Base-by-base conservation (phyloP, 2,888 invertebrate species). In the Cistogaster globosa region DNA sequence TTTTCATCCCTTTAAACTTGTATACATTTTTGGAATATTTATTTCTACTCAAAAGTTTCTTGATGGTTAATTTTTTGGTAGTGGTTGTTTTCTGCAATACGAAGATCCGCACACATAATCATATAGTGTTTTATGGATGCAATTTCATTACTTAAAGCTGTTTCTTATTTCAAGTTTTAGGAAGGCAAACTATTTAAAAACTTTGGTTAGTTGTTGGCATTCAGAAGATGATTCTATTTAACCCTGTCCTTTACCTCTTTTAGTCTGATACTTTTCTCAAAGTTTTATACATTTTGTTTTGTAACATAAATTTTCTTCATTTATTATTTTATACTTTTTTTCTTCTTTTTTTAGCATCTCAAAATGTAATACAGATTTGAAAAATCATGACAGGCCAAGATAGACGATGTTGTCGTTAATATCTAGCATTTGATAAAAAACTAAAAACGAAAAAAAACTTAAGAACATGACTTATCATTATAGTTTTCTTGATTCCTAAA, bases 71-170 rank as follows among this genome's bases (percentile, higher is more conserved):
- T 68, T 80, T 67, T 26, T 51, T 58, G n/a, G 16, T 63, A 22
- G 18, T 26, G 14, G 12, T 69, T 55, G 5, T 71, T 55, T 38
- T 53, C 38, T 36, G n/a, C 6, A 48, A 48, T 7, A 14, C 20
- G 51, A 11, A 38, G 22, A 53, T 18, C 18, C 18, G 5, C 55
- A 65, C 45, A 55, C 20, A 20, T 67, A 20, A 55, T 53, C 53
- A 69, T 55, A 20, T 60, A 51, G 26, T 32, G 57, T 26, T 67
- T 53, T 6, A 75, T 55, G 69, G 53, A 60, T 78, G 74, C 84
- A 82, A 78, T 82, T 85, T 71, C 85, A 75, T 82, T 85, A 78
- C 78, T 82, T 78, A 67, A 78, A 82, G 60, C 58, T 81, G 78
- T 71, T 85, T 69, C 65, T 65, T 22, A 75, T 85, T 65, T 60